phyloP scores from a whole-genome alignment of 2,113 vertebrate species.

The Saguinus imperator region DNA sequence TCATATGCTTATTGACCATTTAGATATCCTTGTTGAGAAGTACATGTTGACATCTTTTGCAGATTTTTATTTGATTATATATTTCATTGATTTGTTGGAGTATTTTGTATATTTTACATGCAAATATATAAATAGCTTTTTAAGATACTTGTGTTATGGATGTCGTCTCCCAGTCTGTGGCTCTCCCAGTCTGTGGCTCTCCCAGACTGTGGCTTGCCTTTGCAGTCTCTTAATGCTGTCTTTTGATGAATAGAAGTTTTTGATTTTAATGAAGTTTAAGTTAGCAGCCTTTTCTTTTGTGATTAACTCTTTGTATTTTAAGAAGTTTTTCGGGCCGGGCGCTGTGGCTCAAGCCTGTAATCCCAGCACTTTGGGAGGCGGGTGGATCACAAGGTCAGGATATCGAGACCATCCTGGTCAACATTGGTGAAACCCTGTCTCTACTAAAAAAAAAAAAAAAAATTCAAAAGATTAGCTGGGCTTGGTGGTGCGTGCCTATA shows the following conservation, averaged over 20 bases:
- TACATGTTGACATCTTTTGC: not conserved
- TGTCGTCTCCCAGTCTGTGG: not conserved
- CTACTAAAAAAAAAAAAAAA: too few species aligned
- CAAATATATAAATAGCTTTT: not conserved
- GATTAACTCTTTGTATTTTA: not conserved
- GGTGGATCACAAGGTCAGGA: too few species aligned
- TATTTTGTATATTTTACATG: constrained; percentile 8
- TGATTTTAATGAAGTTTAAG: not conserved
- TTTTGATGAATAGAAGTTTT: not conserved
- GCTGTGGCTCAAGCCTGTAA: too few species aligned
- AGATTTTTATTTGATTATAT: not conserved
- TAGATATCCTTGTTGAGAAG: not conserved
- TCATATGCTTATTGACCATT: not conserved
- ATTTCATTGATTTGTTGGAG: not conserved
- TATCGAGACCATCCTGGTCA: too few species aligned
- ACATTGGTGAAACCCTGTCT: too few species aligned
- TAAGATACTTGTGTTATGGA: not conserved
- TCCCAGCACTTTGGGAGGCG: too few species aligned
- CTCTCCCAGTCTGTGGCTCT: not conserved
- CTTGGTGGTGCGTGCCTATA: too few species aligned
- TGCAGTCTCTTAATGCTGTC: not conserved
- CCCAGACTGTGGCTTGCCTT: not conserved
- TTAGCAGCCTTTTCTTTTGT: not conserved
- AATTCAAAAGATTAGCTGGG: too few species aligned
- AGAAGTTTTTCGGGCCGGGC: not conserved